phyloP scores from a whole-genome alignment of 2,888 invertebrate genomes.

The Tipula lateralis region DNA sequence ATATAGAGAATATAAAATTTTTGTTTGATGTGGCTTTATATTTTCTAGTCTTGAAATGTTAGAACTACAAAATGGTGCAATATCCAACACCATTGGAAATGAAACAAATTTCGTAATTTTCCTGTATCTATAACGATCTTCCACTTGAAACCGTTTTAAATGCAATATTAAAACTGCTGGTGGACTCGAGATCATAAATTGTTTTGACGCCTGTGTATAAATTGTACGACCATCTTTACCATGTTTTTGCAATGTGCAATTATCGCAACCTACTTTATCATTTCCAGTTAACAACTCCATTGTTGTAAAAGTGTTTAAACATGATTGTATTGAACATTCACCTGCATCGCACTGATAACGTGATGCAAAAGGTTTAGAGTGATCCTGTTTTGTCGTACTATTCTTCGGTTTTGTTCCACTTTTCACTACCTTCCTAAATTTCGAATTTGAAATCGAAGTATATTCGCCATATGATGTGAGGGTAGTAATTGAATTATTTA shows the following conservation, averaged over 20 bases:
- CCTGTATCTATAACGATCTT: constrained; percentile 63
- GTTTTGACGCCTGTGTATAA: constrained; percentile 76
- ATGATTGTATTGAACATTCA: constrained; percentile 80
- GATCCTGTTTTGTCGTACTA: constrained; percentile 41
- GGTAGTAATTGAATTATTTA: constrained; percentile 42
- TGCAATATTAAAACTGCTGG: constrained; percentile 93
- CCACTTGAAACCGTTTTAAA: constrained; percentile 90
- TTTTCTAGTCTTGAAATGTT: constrained; percentile 59
- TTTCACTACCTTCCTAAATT: constrained; percentile 35
- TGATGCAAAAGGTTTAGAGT: constrained; percentile 46
- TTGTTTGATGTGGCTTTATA: constrained; percentile 57
- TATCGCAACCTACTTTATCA: constrained; percentile 90
- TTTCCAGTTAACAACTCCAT: constrained; percentile 84
- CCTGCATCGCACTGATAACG: constrained; percentile 70
- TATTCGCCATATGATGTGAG: constrained; percentile 38
- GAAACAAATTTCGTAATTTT: constrained; percentile 84
- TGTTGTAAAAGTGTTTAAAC: constrained; percentile 87
- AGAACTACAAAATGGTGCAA: constrained; percentile 84
- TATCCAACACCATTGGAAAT: constrained; percentile 78
- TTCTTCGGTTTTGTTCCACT: constrained; percentile 33
- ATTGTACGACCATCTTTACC: constrained; percentile 67
- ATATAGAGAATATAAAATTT: constrained; percentile 81
- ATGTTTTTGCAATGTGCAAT: constrained; percentile 58
- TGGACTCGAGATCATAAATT: constrained; percentile 81
- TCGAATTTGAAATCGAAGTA: neutral